Percentiles rank a stretch among this genome's conserved stretches.
phyloP scores from a whole-genome alignment of 2,113 vertebrate species.

The Macquaria ambigua region DNA sequence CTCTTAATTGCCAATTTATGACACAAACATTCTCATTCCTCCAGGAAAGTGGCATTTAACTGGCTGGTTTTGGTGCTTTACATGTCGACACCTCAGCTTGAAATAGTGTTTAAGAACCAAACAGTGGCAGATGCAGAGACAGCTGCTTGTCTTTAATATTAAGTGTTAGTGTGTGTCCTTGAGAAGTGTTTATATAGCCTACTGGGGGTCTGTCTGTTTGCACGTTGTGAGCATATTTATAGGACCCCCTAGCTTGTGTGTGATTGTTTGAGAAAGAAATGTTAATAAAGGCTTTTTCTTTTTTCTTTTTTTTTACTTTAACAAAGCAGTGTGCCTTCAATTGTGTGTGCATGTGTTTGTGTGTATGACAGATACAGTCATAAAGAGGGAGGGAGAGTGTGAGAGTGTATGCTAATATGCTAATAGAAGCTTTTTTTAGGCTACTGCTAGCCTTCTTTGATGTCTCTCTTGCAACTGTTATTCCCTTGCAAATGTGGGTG shows the following conservation, averaged over 20 bases:
- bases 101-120: slow-evolving; percentile 15
- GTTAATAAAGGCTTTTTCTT: neutral
- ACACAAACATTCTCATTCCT: slow-evolving; percentile 8
- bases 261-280: neutral
- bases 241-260: neutral
- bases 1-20: slow-evolving; percentile 19
- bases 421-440: slow-evolving; percentile 62
- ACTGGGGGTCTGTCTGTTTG: neutral
- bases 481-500: slow-evolving; percentile 29
- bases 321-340: neutral
- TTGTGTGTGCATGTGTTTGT: slow-evolving; percentile 1
- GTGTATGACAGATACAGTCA: neutral
- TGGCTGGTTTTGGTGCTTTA: slow-evolving; percentile 3
- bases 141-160: slow-evolving; percentile 5
- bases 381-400: neutral
- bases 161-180: slow-evolving; percentile 17
- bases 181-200: neutral
- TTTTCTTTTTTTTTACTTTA: neutral
- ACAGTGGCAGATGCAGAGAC: slow-evolving; percentile 4
- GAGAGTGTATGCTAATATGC: slow-evolving; percentile 33
- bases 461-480: slow-evolving; percentile 51
- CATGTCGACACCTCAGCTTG: neutral
- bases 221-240: neutral
- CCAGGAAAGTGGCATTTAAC: neutral
- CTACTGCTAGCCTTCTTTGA: slow-evolving; percentile 51